Conservation (phyloP, 1,140 invertebrate species). For the Delia radicum region DNA sequence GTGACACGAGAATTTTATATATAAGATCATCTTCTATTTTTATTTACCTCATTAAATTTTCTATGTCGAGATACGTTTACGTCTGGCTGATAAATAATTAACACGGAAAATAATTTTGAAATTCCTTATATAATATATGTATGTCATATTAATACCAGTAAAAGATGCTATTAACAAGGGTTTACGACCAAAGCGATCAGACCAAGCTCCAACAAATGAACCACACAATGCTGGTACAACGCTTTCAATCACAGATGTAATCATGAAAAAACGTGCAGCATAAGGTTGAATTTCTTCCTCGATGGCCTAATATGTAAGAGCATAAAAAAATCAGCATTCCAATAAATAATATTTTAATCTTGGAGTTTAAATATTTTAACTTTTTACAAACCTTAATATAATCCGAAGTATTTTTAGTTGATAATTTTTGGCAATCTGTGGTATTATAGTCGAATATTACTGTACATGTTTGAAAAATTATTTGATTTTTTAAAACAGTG, state of each 20-base stretch:
- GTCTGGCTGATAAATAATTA: too few species aligned
- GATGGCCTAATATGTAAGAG: slow-evolving; percentile 42
- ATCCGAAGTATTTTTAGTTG: slow-evolving; percentile 56
- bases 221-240: slow-evolving; percentile 62
- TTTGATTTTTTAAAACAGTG: slow-evolving; percentile 59
- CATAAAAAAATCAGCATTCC: background rate
- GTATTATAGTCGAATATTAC: slow-evolving; percentile 54
- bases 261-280: slow-evolving; percentile 60
- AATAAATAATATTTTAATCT: background rate
- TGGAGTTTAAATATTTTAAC: background rate
- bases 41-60: too few species aligned
- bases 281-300: slow-evolving; percentile 65
- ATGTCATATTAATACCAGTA: slow-evolving; percentile 33
- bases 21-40: too few species aligned
- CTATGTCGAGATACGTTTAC: too few species aligned
- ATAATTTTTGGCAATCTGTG: slow-evolving; percentile 57
- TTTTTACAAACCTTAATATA: slow-evolving; percentile 50
- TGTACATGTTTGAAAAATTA: slow-evolving; percentile 61
- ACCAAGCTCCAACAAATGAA: slow-evolving; percentile 70
- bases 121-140: background rate
- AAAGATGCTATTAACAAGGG: slow-evolving; percentile 62
- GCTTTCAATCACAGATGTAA: slow-evolving; percentile 60
- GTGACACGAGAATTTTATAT: too few species aligned
- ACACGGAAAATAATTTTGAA: background rate
- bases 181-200: slow-evolving; percentile 69